Conservation (phyloP, 2,113 vertebrate species). For the Anas platyrhynchos region DNA sequence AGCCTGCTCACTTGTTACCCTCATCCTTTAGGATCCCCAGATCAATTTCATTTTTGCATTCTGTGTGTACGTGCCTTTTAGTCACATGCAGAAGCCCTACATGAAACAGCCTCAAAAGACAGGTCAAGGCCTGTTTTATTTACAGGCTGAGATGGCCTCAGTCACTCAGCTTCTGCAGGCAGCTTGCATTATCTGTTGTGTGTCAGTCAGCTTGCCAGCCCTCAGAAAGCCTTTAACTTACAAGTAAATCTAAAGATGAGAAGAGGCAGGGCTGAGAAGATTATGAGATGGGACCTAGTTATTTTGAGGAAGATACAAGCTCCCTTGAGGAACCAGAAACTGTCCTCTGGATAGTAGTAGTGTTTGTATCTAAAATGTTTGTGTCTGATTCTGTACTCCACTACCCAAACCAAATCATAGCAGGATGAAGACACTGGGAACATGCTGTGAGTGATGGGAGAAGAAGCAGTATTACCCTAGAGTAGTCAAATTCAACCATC, state of each 20-base stretch:
- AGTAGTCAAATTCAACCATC: neutral
- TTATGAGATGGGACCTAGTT: neutral
- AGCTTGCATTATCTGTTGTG: accelerated
- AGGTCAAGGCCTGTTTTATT: neutral
- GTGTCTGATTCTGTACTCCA: neutral
- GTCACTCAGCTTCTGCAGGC: neutral
- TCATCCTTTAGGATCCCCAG: neutral
- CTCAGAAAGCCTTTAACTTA: neutral
- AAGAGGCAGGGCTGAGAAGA: neutral
- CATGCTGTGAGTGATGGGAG: neutral
- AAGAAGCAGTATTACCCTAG: neutral
- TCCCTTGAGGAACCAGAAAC: neutral
- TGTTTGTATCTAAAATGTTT: neutral
- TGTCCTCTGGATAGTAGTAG: neutral
- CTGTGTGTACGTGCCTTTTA: neutral
- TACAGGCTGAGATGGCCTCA: neutral
- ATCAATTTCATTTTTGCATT: neutral
- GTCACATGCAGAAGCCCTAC: neutral
- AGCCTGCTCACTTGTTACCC: neutral
- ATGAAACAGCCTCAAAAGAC: neutral
- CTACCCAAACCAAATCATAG: neutral
- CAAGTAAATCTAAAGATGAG: neutral
- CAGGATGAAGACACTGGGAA: neutral
- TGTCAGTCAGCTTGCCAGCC: neutral
- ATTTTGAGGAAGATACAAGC: neutral